phyloP scores from a whole-genome alignment of 2,113 vertebrate genomes.

The Siniperca chuatsi region DNA sequence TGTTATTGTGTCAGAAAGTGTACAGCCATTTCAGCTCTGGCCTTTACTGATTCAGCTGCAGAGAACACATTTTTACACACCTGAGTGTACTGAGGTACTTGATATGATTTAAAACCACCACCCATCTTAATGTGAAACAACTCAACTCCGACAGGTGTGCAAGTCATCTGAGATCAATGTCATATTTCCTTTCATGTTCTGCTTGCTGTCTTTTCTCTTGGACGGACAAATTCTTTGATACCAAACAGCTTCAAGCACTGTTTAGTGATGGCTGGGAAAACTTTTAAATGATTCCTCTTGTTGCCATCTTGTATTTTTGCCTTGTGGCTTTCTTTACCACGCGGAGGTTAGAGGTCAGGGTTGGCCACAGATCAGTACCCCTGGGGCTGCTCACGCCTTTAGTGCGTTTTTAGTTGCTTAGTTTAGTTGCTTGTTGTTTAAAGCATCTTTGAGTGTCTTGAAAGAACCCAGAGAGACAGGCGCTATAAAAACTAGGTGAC shows the following conservation, averaged over 20 bases:
- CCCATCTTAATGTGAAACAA: not conserved
- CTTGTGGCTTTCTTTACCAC: not conserved
- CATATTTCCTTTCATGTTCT: not conserved
- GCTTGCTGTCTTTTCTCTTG: slow-evolving; percentile 11
- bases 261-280: slow-evolving; percentile 9
- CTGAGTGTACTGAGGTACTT: not conserved
- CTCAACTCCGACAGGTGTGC: slow-evolving; percentile 13
- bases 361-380: too few species aligned
- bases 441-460: not conserved
- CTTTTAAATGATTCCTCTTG: not conserved
- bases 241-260: not conserved
- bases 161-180: slow-evolving; percentile 29
- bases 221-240: not conserved
- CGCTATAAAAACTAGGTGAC: not conserved
- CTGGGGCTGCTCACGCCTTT: not conserved
- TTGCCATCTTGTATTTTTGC: not conserved
- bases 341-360: not conserved
- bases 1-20: not conserved
- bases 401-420: not conserved
- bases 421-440: not conserved
- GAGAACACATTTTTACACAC: not conserved
- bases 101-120: not conserved
- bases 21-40: not conserved
- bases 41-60: not conserved
- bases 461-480: not conserved